These are phyloP conservation scores for Xanthorhoe designata DNA, from an alignment of 2,888 invertebrate species.

Conservation along the genomic window DNA sequence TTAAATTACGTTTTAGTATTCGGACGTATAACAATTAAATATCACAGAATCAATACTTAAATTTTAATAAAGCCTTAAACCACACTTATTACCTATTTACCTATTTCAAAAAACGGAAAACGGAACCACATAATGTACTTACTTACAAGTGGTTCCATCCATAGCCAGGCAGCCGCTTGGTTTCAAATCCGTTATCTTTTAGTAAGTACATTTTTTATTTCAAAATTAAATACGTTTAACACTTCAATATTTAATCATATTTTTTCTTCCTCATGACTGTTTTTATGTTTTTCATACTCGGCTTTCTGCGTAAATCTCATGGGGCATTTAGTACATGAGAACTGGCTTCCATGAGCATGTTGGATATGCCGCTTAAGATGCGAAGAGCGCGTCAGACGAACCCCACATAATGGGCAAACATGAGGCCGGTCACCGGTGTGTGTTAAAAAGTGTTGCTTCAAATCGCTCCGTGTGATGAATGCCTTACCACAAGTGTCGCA, in stretches of 20 bases:
- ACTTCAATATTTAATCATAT: slow-evolving; percentile 8
- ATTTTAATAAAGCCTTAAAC: too few species aligned
- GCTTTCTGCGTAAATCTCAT: slow-evolving; percentile 57
- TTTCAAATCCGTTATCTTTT: too few species aligned
- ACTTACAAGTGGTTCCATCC: too few species aligned
- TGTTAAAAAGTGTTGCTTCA: slow-evolving; percentile 73
- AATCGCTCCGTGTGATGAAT: slow-evolving; percentile 76
- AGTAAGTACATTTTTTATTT: too few species aligned
- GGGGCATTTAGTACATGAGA: slow-evolving; percentile 56
- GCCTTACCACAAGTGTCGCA: slow-evolving; percentile 72
- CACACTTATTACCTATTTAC: too few species aligned
- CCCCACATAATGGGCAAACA: slow-evolving; percentile 72
- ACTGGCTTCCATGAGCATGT: slow-evolving; percentile 57
- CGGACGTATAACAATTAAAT: too few species aligned
- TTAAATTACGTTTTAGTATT: too few species aligned
- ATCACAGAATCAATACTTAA: too few species aligned
- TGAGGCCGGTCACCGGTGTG: slow-evolving; percentile 74
- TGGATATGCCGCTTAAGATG: slow-evolving; percentile 76
- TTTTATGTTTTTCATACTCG: slow-evolving; percentile 62
- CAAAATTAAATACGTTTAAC: too few species aligned
- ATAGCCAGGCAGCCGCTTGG: too few species aligned
- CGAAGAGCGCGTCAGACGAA: slow-evolving; percentile 69
- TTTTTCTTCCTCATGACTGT: slow-evolving; percentile 45
- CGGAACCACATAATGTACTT: too few species aligned
- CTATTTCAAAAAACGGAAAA: too few species aligned